Percentiles rank a stretch among this genome's conserved stretches.
Evolutionary conservation across 1,140 invertebrate genomes (phyloP).

Genomic region (Mercenaria mercenaria): DNA sequence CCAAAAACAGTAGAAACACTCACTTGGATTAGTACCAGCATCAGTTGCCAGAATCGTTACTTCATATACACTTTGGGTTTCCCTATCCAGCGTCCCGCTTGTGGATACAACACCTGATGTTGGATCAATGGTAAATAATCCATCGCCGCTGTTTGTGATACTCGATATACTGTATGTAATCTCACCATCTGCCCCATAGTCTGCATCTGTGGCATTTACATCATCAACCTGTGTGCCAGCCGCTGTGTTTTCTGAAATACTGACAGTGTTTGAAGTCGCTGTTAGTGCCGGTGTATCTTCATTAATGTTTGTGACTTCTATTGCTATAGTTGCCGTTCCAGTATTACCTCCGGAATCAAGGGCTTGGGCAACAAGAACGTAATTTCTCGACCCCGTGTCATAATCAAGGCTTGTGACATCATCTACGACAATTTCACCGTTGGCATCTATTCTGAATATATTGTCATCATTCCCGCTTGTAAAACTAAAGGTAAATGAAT

Average conservation of each 20-base stretch:
- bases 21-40: slow-evolving; percentile 62
- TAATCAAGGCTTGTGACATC: slow-evolving; percentile 91
- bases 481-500: neutral
- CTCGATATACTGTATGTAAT: slow-evolving; percentile 71
- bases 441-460: slow-evolving; percentile 51
- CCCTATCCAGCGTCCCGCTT: slow-evolving; percentile 75
- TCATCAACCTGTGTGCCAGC: slow-evolving; percentile 53
- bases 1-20: too few species aligned
- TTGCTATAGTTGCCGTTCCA: slow-evolving; percentile 65
- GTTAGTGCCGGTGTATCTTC: slow-evolving; percentile 95
- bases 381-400: slow-evolving; percentile 87
- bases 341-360: slow-evolving; percentile 62
- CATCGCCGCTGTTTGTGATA: slow-evolving; percentile 58
- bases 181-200: slow-evolving; percentile 71
- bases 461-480: slow-evolving; percentile 39
- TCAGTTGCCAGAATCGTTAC: slow-evolving; percentile 71
- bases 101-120: slow-evolving; percentile 68
- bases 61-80: slow-evolving; percentile 65
- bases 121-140: slow-evolving; percentile 70
- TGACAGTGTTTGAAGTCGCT: slow-evolving; percentile 42
- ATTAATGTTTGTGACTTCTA: slow-evolving; percentile 91
- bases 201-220: slow-evolving; percentile 71
- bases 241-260: slow-evolving; percentile 60
- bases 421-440: slow-evolving; percentile 76
- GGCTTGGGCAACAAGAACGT: slow-evolving; percentile 68